Evolutionary conservation across 2,113 vertebrate genomes (phyloP).

Genomic region (Vireo altiloquus): DNA sequence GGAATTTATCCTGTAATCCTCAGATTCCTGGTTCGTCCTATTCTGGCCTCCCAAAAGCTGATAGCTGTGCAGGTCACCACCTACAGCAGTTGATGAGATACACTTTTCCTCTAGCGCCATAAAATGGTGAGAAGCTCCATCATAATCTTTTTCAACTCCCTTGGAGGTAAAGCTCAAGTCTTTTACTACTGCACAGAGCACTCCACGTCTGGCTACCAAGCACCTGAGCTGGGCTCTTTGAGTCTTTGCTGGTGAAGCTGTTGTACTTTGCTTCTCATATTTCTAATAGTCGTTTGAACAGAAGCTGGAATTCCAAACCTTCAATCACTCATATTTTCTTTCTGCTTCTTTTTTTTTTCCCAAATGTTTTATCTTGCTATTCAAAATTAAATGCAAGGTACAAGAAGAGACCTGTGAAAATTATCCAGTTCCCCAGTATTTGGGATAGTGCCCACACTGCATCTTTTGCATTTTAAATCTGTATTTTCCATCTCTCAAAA

Average conservation of each 20-base stretch:
- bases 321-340: not conserved
- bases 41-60: not conserved
- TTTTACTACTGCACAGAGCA: not conserved
- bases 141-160: not conserved
- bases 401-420: not conserved
- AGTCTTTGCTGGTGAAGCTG: not conserved
- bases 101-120: not conserved
- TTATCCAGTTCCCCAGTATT: not conserved
- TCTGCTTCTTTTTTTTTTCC: not conserved
- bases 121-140: not conserved
- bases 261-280: not conserved
- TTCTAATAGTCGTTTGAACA: not conserved
- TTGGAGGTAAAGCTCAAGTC: not conserved
- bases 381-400: not conserved
- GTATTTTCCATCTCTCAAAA: not conserved
- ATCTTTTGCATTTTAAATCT: not conserved
- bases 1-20: not conserved
- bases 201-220: not conserved
- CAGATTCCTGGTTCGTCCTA: not conserved
- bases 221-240: not conserved
- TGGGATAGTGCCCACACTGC: not conserved
- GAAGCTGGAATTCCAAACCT: not conserved
- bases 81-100: not conserved
- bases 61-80: accelerated
- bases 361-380: not conserved